phyloP scores from a whole-genome alignment of 1,140 invertebrate genomes.

The Leptoteleia sp. region DNA sequence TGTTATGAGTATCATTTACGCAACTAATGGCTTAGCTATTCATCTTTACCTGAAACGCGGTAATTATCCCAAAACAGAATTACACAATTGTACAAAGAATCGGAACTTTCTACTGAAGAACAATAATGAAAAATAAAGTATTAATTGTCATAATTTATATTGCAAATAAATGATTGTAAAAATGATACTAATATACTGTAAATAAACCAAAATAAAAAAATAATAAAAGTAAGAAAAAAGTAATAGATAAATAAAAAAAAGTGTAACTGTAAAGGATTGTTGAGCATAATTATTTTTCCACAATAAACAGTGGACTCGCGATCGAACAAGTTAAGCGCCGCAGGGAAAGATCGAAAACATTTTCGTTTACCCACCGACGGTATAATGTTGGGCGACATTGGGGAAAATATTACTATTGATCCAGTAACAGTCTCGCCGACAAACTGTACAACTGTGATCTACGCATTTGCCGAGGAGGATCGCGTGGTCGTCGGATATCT shows the following conservation, averaged over 20 bases:
- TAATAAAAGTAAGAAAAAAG: no score
- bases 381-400: slow-evolving; percentile 72
- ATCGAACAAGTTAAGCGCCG: slow-evolving; percentile 73
- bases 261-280: slow-evolving; percentile 7
- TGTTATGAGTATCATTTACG: slow-evolving; percentile 35
- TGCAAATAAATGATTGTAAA: no score
- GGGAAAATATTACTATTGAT: slow-evolving; percentile 60
- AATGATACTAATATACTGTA: no score
- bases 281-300: slow-evolving; percentile 68
- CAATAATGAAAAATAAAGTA: no score
- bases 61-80: not conserved
- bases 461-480: slow-evolving; percentile 77
- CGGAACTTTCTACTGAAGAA: no score
- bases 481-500: slow-evolving; percentile 83
- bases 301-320: slow-evolving; percentile 74
- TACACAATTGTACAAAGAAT: not conserved
- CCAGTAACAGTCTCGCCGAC: slow-evolving; percentile 68
- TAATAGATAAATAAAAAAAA: not conserved
- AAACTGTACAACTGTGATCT: slow-evolving; percentile 80
- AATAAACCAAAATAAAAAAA: not conserved
- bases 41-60: slow-evolving; percentile 1
- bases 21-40: slow-evolving; percentile 3
- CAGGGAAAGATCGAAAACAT: slow-evolving; percentile 70
- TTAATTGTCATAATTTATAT: no score
- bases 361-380: slow-evolving; percentile 72